Evolutionary conservation across 2,797 vertebrate species (phyloP), one percentile per base, ranked within the genome.

Genomic region (Anomalospiza imberbis): DNA sequence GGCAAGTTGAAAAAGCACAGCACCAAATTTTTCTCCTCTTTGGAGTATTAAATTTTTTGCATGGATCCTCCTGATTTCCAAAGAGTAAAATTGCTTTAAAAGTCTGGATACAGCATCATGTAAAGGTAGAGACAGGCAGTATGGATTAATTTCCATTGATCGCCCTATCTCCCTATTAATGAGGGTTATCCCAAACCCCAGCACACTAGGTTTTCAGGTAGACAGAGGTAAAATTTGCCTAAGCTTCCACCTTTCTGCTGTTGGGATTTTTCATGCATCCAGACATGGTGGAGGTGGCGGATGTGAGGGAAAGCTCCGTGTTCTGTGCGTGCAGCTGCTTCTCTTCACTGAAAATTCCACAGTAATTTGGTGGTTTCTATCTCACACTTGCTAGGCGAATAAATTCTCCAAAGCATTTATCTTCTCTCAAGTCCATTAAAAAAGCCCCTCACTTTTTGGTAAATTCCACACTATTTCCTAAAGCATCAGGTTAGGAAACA

Each of bases 21-120:
- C 4, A 90, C 91, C 94, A 97, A 5, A 76, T 95, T 91, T 91
- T 91, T 48, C 62, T 75, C 47, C 20, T 96, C 96, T 92, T 96
- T 80, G 63, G 74, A 94, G 93, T 91, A 91, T 89, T 96, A 93
- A 86, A 77, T 84, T 94, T 96, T 84, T 91, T 73, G 34, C 70
- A 10, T 78, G 91, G 73, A 78, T 97, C 88, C 51, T 85, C 92
- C 94, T 75, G 74, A 95, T 89, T 97, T 95, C 40, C 61, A 79
- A 83, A 47, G 45, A 92, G 76, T 60, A 73, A 91, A 89, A 88
- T 68, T 75, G 58, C 93, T 92, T 96, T 92, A 70, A 67, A 94
- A 94, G 85, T 70, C 75, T 54, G 72, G 75, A 76, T 77, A 51
- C 73, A 88, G 57, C 42, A 48, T 87, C 73, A 19, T 83, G 31